These are phyloP conservation scores for Taenaris catops DNA, from an alignment of 2,888 invertebrate species.

Conservation along the genomic window DNA sequence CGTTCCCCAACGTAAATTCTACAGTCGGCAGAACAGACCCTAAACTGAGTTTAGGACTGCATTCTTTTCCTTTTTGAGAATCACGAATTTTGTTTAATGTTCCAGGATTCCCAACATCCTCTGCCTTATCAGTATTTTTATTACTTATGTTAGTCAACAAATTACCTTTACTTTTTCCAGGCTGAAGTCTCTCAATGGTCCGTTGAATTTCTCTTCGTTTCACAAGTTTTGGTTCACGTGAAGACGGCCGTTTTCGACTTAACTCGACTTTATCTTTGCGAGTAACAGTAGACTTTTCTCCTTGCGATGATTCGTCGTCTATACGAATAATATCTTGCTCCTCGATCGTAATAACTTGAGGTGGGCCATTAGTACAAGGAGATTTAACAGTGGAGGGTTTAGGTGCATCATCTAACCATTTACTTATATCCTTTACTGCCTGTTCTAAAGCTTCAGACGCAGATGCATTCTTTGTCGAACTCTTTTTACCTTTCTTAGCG, in stretches of 20 bases:
- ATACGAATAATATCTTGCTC: slow-evolving; percentile 74
- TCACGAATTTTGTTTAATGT: slow-evolving; percentile 80
- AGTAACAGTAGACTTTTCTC: slow-evolving; percentile 46
- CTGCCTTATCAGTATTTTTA: slow-evolving; percentile 72
- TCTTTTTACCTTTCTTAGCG: slow-evolving; percentile 62
- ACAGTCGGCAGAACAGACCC: slow-evolving; percentile 90
- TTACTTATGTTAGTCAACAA: slow-evolving; percentile 84
- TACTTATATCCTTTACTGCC: slow-evolving; percentile 92
- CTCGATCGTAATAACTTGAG: slow-evolving; percentile 82
- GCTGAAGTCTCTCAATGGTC: slow-evolving; percentile 91
- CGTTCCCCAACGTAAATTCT: slow-evolving; percentile 82
- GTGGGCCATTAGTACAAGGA: slow-evolving; percentile 86
- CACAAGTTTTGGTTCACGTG: slow-evolving; percentile 59
- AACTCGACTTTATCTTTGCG: slow-evolving; percentile 69
- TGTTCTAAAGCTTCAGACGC: slow-evolving; percentile 80
- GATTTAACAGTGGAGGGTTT: slow-evolving; percentile 87
- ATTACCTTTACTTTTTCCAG: slow-evolving; percentile 93
- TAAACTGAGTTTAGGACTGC: slow-evolving; percentile 89
- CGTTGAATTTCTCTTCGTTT: slow-evolving; percentile 86
- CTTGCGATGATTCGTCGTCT: slow-evolving; percentile 60
- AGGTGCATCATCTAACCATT: slow-evolving; percentile 93
- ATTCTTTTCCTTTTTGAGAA: slow-evolving; percentile 81
- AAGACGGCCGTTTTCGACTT: slow-evolving; percentile 67
- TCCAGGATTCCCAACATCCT: slow-evolving; percentile 79
- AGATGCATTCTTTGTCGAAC: slow-evolving; percentile 74